A percentile compares a stretch with the other conserved stretches of the same genome.
Evolutionary conservation across 2,797 vertebrate genomes (phyloP).

Genomic region (Enteromius anoplus): DNA sequence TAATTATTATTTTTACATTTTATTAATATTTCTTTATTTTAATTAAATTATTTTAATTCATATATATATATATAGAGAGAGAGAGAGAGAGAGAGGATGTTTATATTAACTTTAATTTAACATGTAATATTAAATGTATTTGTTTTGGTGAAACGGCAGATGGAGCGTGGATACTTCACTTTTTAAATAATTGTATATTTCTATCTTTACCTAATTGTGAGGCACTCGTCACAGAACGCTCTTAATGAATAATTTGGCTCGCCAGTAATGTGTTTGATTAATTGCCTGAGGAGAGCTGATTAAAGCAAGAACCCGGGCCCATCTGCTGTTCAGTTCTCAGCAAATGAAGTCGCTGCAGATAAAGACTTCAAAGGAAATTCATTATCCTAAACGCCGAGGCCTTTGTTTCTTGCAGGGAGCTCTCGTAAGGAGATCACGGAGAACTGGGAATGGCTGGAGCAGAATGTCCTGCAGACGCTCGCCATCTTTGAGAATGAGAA

Average conservation of each 20-base stretch:
- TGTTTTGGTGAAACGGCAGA: background rate
- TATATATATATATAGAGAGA: too few relatives aligned
- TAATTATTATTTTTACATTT: background rate
- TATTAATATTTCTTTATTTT: background rate
- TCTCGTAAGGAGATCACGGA: conserved; percentile 96
- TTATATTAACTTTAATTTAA: background rate
- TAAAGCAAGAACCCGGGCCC: background rate
- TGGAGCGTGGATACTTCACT: background rate
- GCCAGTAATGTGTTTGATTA: background rate
- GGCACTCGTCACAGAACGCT: background rate
- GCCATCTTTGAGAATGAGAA: conserved; percentile 99
- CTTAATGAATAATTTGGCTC: background rate
- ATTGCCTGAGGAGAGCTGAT: conserved; percentile 3
- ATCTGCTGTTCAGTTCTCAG: background rate
- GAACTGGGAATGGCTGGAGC: conserved; percentile 99
- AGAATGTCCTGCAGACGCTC: conserved; percentile 95
- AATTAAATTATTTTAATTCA: too few relatives aligned
- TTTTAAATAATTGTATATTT: conserved; percentile 3
- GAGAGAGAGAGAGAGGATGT: too few relatives aligned
- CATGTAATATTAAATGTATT: background rate
- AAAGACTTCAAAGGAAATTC: background rate
- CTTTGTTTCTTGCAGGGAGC: conserved; percentile 78
- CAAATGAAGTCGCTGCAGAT: background rate
- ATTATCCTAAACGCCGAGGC: background rate
- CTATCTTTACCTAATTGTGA: background rate